Percentiles rank a stretch among this genome's conserved stretches.
phyloP scores from a whole-genome alignment of 2,888 invertebrate genomes.

The Oligia strigilis region DNA sequence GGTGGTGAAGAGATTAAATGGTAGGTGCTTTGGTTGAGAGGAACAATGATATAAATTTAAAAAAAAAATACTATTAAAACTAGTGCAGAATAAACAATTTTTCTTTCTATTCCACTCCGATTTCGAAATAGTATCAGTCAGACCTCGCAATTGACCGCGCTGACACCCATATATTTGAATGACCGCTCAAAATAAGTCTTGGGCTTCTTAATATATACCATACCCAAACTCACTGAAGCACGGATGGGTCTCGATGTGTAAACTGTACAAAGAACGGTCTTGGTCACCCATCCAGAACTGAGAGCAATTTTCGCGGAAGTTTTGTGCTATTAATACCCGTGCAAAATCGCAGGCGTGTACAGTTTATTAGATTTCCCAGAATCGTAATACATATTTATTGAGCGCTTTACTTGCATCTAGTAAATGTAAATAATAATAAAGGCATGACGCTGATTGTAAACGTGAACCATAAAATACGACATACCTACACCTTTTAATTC shows the following conservation, averaged over 20 bases:
- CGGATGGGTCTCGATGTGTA: background rate
- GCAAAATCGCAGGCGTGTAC: conserved; percentile 22
- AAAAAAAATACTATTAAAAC: too few species aligned
- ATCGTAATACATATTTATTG: conserved; percentile 40
- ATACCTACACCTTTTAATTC: conserved; percentile 1
- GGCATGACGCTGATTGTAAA: conserved; percentile 23
- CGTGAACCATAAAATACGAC: conserved; percentile 23
- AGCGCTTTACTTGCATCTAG: conserved; percentile 17
- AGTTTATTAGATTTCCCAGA: conserved; percentile 51
- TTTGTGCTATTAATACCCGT: conserved; percentile 25
- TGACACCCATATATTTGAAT: background rate
- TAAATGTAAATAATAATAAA: conserved; percentile 34
- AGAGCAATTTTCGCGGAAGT: conserved; percentile 30
- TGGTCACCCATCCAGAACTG: conserved; percentile 29
- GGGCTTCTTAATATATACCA: background rate
- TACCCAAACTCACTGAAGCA: conserved; percentile 5
- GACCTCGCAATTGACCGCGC: too few species aligned
- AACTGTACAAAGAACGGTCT: conserved; percentile 9
- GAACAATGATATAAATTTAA: too few species aligned
- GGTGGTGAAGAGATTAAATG: too few species aligned
- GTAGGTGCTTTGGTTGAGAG: too few species aligned
- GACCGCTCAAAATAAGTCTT: background rate
- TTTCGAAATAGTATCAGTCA: too few species aligned
- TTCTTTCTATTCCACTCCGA: too few species aligned
- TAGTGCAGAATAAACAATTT: too few species aligned